Conservation (phyloP, 2,113 vertebrate species). For the Psilopogon haemacephalus region DNA sequence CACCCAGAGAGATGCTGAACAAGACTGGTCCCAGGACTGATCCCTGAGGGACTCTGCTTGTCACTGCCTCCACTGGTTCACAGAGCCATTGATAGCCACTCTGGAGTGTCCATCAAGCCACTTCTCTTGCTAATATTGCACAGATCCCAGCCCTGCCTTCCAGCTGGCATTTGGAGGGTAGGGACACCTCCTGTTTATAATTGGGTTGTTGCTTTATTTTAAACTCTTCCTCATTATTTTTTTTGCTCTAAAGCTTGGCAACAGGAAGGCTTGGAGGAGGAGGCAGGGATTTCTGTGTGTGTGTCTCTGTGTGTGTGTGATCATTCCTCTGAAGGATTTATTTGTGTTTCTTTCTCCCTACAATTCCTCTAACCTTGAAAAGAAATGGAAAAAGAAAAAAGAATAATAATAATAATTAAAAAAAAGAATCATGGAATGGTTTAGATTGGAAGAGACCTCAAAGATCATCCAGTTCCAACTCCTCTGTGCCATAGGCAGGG, state of each 20-base stretch:
- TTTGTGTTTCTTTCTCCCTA: neutral
- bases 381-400: neutral
- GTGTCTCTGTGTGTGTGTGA: neutral
- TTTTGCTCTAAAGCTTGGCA: neutral
- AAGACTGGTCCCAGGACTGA: too few species aligned
- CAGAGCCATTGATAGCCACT: too few species aligned
- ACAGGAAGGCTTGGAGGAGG: neutral
- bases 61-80: too few species aligned
- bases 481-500: too few species aligned
- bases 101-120: too few species aligned
- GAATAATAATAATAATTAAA: too few species aligned
- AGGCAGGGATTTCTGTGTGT: neutral
- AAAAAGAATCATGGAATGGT: too few species aligned
- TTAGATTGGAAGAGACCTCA: too few species aligned
- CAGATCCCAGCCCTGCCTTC: slow-evolving; percentile 37
- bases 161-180: slow-evolving; percentile 43
- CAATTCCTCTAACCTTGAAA: neutral
- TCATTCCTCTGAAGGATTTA: neutral
- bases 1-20: too few species aligned
- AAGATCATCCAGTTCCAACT: too few species aligned
- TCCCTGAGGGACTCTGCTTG: too few species aligned
- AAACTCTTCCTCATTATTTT: slow-evolving; percentile 19
- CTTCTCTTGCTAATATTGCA: slow-evolving; percentile 11
- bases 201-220: neutral
- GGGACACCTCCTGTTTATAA: slow-evolving; percentile 7